phyloP scores from a whole-genome alignment of 2,113 vertebrate genomes.

The Progne subis region DNA sequence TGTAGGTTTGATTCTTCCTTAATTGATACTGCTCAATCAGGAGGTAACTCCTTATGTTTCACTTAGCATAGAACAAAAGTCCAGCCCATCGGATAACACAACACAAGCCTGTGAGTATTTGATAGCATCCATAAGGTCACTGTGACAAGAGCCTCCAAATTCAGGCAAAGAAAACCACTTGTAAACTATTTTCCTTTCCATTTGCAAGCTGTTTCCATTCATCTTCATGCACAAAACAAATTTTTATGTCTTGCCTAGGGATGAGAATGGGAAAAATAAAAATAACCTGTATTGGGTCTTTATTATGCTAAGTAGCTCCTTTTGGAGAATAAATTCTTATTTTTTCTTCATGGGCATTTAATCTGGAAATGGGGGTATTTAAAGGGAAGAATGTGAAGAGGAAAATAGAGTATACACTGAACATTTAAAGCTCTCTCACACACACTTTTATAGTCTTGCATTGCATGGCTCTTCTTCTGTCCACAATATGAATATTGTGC shows the following conservation, averaged over 20 bases:
- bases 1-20: not conserved
- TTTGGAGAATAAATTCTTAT: not conserved
- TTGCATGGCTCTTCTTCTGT: not conserved
- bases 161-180: not conserved
- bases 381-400: not conserved
- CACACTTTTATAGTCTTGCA: not conserved
- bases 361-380: not conserved
- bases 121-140: not conserved
- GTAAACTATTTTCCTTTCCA: not conserved
- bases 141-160: not conserved
- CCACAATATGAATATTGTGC: not conserved
- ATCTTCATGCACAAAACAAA: not conserved
- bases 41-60: not conserved
- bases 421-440: not conserved
- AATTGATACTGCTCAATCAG: not conserved
- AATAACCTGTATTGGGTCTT: not conserved
- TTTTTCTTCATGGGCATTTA: not conserved
- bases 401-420: not conserved
- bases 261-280: constrained; percentile 8
- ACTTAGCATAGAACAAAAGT: not conserved
- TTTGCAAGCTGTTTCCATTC: not conserved
- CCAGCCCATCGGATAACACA: not conserved
- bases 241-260: not conserved
- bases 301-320: not conserved
- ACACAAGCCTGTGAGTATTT: not conserved